Conservation (phyloP, 2,797 vertebrate species). For the Psittacula echo region DNA sequence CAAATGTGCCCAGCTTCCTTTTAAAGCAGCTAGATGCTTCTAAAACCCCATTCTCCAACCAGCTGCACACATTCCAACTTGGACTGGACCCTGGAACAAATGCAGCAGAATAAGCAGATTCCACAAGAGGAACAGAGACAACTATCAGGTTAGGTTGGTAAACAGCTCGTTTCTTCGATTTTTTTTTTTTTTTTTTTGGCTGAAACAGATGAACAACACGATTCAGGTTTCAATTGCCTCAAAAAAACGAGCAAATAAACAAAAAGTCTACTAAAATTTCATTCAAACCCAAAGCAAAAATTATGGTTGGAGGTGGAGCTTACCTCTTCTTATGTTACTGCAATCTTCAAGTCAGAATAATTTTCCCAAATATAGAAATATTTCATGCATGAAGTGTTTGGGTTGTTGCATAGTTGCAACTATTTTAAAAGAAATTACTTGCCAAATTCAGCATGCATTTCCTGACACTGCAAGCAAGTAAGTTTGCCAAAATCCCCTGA, state of each 20-base stretch:
- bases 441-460: not conserved
- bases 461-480: not conserved
- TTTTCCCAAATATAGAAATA: not conserved
- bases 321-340: not conserved
- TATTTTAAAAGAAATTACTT: not conserved
- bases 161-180: not conserved
- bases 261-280: not conserved
- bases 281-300: not conserved
- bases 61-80: not conserved
- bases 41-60: not conserved
- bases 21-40: not conserved
- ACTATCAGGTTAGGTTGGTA: not conserved
- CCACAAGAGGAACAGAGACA: not conserved
- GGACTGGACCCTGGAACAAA: not conserved
- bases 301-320: not conserved
- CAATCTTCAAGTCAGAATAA: not conserved
- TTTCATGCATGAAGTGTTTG: not conserved
- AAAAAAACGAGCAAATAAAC: not conserved
- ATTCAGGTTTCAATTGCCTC: not conserved
- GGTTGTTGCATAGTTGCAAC: not conserved
- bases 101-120: not conserved
- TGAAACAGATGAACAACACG: not conserved
- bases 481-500: not conserved
- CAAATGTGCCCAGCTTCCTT: not conserved
- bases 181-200: not conserved